These are phyloP conservation scores for Macquaria australasica DNA, from an alignment of 2,113 vertebrate species.

Conservation along the genomic window DNA sequence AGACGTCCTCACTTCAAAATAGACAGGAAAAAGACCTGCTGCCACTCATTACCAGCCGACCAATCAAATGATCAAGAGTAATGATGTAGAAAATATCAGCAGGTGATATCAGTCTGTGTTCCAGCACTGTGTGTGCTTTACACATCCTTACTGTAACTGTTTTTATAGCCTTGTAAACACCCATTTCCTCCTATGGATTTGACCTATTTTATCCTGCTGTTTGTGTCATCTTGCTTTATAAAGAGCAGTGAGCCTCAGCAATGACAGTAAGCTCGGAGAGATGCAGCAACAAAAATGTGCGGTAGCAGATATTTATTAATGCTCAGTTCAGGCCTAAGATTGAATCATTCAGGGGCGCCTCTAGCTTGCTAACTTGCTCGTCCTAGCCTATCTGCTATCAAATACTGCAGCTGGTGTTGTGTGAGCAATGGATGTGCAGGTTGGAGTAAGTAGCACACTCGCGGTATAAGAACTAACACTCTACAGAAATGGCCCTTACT, in stretches of 20 bases:
- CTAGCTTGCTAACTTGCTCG: constrained; percentile 11
- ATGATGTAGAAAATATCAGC: constrained; percentile 23
- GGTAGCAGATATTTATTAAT: constrained; percentile 23
- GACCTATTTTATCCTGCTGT: constrained; percentile 47
- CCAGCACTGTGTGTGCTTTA: not conserved
- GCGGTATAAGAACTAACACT: not conserved
- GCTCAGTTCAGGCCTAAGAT: constrained; percentile 28
- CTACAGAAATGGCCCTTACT: constrained; percentile 2
- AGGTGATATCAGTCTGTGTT: constrained; percentile 6
- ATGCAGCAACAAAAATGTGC: constrained; percentile 26
- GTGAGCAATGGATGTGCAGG: constrained; percentile 5
- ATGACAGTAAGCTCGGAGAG: constrained; percentile 1
- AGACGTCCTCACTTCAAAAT: constrained; percentile 68
- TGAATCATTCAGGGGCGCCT: constrained; percentile 25
- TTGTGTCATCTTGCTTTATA: constrained; percentile 35
- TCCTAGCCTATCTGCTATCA: constrained; percentile 25
- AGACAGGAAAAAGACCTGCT: constrained; percentile 37
- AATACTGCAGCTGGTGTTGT: constrained; percentile 31
- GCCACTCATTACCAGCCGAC: constrained; percentile 49
- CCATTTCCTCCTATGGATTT: constrained; percentile 41
- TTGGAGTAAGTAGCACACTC: constrained; percentile 9
- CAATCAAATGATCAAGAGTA: constrained; percentile 33
- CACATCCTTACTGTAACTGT: constrained; percentile 15
- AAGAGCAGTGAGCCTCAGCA: constrained; percentile 21
- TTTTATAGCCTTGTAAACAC: constrained; percentile 30